Percentiles rank a stretch among this genome's conserved stretches.
phyloP scores from a whole-genome alignment of 1,140 invertebrate genomes.

The Diuraphis noxia region DNA sequence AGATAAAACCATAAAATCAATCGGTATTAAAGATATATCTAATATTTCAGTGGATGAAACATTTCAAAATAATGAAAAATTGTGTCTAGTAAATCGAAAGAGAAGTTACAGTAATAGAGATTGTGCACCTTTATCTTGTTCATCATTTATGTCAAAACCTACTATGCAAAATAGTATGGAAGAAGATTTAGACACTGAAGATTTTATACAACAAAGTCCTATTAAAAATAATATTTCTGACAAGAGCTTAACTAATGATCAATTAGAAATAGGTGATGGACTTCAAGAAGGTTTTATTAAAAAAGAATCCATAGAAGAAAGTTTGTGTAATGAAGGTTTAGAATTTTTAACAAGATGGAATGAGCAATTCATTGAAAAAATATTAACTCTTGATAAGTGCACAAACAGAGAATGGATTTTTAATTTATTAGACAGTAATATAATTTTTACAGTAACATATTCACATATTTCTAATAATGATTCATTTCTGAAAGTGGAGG shows the following conservation, averaged over 20 bases:
- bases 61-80: not conserved
- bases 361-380: conserved; percentile 4
- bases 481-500: conserved; percentile 34
- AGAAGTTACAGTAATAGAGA: conserved; percentile 36
- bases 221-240: not conserved
- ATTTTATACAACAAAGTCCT: conserved; percentile 3
- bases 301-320: not conserved
- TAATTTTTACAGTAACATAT: conserved; percentile 14
- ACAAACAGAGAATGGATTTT: conserved; percentile 43
- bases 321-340: not conserved
- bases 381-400: conserved; percentile 26
- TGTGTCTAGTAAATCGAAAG: not conserved
- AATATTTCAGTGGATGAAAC: not conserved
- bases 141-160: not conserved
- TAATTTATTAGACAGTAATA: conserved; percentile 9
- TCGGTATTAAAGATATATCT: not conserved
- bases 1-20: not conserved
- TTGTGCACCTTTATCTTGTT: conserved; percentile 12
- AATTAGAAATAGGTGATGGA: not conserved
- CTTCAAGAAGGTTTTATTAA: not conserved
- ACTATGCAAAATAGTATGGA: not conserved
- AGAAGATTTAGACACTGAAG: not conserved
- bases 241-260: not conserved
- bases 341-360: conserved; percentile 38
- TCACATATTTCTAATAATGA: not conserved